Evolutionary conservation across 2,888 invertebrate genomes (phyloP).

Genomic region (Drosophila gaucha): DNA sequence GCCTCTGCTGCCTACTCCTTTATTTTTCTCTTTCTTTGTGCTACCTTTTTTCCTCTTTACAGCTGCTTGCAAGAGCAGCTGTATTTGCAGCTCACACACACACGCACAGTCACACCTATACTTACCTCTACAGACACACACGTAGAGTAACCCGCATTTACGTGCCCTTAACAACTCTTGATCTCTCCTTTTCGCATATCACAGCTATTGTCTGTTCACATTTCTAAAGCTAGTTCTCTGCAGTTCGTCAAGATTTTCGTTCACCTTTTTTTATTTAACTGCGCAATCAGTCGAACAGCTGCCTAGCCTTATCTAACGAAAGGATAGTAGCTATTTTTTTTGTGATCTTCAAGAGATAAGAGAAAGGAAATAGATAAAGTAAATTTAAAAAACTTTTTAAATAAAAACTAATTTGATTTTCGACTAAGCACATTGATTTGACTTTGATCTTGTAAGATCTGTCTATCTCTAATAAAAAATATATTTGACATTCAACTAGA

Average conservation of each 20-base stretch:
- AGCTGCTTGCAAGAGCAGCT: conserved; percentile 47
- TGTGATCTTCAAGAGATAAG: conserved; percentile 12
- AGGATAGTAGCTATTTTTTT: background rate
- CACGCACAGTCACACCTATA: background rate
- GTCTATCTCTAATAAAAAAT: background rate
- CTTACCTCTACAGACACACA: background rate
- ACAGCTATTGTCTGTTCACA: conserved; percentile 30
- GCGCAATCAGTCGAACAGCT: conserved; percentile 23
- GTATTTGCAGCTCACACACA: conserved; percentile 50
- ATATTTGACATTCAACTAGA: too few relatives aligned
- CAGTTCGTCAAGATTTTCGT: background rate
- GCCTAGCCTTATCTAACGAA: conserved; percentile 18
- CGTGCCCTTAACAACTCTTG: conserved; percentile 22
- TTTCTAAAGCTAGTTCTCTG: conserved; percentile 12
- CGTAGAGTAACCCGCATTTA: conserved; percentile 35
- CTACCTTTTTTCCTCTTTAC: conserved; percentile 15
- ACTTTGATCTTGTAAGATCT: background rate
- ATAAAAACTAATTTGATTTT: background rate
- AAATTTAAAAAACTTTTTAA: too few relatives aligned
- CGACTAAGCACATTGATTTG: background rate
- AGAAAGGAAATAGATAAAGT: too few relatives aligned
- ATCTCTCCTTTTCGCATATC: conserved; percentile 36
- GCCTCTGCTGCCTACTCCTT: conserved; percentile 12
- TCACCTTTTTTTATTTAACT: conserved; percentile 5
- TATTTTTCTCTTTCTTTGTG: background rate